Conservation (phyloP, 1,140 invertebrate genomes). For the Babylonia areolata region DNA sequence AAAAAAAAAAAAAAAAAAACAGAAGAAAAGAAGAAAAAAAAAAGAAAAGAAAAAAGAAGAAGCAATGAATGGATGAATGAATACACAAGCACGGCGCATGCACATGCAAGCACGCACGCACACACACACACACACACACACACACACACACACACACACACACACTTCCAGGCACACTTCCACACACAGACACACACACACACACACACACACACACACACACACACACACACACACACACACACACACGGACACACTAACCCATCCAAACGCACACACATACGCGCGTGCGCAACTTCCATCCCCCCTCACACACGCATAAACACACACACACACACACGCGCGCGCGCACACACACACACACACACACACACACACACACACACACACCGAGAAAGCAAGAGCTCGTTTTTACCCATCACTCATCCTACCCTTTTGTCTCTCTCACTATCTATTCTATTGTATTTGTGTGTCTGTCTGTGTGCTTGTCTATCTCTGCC, state of each 20-base stretch:
- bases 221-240: conserved; percentile 11
- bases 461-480: too few relatives aligned
- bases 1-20: neutral
- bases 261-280: neutral
- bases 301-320: neutral
- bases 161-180: neutral
- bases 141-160: neutral
- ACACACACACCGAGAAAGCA: conserved; percentile 16
- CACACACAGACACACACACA: neutral
- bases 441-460: too few relatives aligned
- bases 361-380: neutral
- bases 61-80: too few relatives aligned
- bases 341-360: neutral
- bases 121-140: neutral
- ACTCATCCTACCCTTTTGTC: too few relatives aligned
- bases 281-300: neutral
- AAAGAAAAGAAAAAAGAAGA: neutral
- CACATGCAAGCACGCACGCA: too few relatives aligned
- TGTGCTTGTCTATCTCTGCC: too few relatives aligned
- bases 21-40: neutral
- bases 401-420: too few relatives aligned
- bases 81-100: too few relatives aligned
- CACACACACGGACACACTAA: neutral
- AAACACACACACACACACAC: neutral
- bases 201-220: neutral